Conservation (phyloP, 2,797 vertebrate genomes). For the Darevskia nairensis region DNA sequence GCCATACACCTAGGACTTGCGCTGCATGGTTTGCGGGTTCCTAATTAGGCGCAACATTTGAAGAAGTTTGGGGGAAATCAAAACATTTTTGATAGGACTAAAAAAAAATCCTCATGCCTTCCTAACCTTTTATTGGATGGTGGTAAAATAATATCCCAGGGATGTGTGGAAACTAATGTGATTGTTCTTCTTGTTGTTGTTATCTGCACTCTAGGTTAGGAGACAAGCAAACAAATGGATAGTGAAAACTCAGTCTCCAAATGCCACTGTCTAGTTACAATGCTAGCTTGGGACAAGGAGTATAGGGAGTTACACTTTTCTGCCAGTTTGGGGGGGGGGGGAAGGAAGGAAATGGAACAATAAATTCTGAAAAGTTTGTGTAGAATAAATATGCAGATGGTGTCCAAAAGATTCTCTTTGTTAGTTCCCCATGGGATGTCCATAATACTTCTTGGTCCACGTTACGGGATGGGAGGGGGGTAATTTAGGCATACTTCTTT, state of each 20-base stretch:
- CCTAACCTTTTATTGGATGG: background rate
- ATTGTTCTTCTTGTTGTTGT: background rate
- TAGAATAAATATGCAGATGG: background rate
- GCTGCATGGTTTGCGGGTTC: too few relatives aligned
- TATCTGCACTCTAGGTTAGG: background rate
- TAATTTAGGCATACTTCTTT: constrained; percentile 18
- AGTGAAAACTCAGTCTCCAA: background rate
- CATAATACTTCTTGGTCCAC: constrained; percentile 30
- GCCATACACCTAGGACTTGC: too few relatives aligned
- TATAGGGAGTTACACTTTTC: background rate
- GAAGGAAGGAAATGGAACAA: background rate
- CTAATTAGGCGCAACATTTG: too few relatives aligned
- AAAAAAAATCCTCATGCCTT: too few relatives aligned
- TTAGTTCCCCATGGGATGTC: constrained; percentile 10
- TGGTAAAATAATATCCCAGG: background rate
- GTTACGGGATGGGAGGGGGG: background rate
- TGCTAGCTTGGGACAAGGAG: background rate
- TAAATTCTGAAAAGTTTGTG: background rate
- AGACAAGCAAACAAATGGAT: background rate
- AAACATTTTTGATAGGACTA: too few relatives aligned
- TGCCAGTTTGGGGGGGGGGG: background rate
- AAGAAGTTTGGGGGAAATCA: background rate
- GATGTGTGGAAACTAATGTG: background rate
- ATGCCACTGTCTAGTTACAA: background rate
- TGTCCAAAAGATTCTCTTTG: background rate